Base-by-base conservation (phyloP, 2,797 vertebrate species). In the Calcarius lapponicus region DNA sequence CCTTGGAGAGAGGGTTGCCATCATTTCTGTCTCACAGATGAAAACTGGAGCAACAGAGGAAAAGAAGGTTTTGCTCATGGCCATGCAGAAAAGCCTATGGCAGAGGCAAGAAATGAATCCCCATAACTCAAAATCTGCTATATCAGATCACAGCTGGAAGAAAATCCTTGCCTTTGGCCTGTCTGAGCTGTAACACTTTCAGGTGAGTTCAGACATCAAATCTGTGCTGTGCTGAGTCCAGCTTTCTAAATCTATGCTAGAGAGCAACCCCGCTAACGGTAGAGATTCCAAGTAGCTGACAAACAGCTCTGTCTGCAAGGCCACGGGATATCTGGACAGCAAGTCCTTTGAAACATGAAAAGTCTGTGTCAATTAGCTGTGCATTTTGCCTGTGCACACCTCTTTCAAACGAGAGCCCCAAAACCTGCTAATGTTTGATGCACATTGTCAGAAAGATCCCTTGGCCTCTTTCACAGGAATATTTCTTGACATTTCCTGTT, bases 191-290 rank as follows among this genome's bases (percentile, higher is more conserved):
- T 61, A 78, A 74, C 29, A 5, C 11, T 74, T 83, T 67, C 24
- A 76, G 89, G 65, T 88, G 80, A 91, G 72, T 54, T 92, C 42
- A 69, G 88, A 50, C 76, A 45, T 57, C 48, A 28, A 24, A 40
- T 48, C 54, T 82, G 15, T 20, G 11, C 32, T 32, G 29, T 61
- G 67, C 60, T 7, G 26, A 67, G 51, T n/a, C 43, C 80, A 62
- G 3, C 38, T 85, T 85, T 70, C 67, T 58, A 53, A 83, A 80
- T 43, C 14, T 57, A 0, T 70, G 32, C 26, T n/a, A 3, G 21
- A 53, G 38, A 1, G 0, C 36, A 50, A 26, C 53, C 1, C 0
- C 1, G 3, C 17, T 31, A 7, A 58, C 50, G 17, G 32, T 0
- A 13, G 29, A 25, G 58, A 10, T 53, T 66, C n/a, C 11, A 8